Evolutionary conservation across 1,140 invertebrate genomes (phyloP).

Genomic region (Platorchestia sp.): DNA sequence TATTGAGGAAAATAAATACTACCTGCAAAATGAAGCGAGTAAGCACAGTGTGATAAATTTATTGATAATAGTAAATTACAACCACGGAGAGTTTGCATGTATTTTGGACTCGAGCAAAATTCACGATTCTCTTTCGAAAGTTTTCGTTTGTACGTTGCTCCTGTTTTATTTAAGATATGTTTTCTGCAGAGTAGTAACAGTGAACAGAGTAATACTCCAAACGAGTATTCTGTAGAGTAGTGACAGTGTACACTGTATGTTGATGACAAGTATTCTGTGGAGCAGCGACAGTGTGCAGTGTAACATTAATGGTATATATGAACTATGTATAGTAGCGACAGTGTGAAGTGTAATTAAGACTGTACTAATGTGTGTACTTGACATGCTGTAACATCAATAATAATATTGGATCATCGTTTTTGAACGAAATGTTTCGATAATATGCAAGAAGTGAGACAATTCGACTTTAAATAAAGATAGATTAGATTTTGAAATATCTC

Average conservation of each 20-base stretch:
- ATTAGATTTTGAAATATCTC: too few relatives aligned
- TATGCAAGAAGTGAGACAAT: too few relatives aligned
- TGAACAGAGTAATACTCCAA: not conserved
- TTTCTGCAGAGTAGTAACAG: not conserved
- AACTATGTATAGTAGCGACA: not conserved
- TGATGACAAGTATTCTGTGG: not conserved
- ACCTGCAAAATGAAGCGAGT: not conserved
- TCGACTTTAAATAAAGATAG: too few relatives aligned
- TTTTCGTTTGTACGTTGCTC: not conserved
- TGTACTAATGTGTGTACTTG: too few relatives aligned
- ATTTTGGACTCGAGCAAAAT: not conserved
- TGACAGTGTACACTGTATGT: not conserved
- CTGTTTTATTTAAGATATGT: too few relatives aligned
- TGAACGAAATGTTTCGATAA: too few relatives aligned
- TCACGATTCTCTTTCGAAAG: too few relatives aligned
- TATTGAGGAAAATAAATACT: not conserved
- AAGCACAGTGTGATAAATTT: not conserved
- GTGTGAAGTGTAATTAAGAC: too few relatives aligned
- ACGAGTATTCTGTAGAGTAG: not conserved
- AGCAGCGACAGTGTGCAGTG: not conserved
- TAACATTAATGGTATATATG: not conserved
- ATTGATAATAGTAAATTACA: not conserved
- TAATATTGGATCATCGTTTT: too few relatives aligned
- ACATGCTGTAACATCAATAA: too few relatives aligned
- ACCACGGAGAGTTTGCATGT: not conserved